These are phyloP conservation scores for Channa argus DNA, from an alignment of 2,113 vertebrate species.

Conservation along the genomic window DNA sequence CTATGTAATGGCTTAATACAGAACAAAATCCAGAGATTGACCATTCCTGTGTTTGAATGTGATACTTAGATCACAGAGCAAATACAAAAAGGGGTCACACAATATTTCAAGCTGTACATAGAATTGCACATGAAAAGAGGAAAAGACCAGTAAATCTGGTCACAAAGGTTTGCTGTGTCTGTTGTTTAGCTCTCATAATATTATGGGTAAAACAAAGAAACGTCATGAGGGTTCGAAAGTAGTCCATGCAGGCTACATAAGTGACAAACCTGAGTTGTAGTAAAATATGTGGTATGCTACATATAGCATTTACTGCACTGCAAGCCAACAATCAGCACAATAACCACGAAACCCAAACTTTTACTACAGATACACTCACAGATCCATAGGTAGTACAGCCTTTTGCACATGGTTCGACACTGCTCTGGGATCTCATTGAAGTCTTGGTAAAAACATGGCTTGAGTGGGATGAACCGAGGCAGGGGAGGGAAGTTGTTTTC, in stretches of 20 bases:
- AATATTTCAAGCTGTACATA: not conserved
- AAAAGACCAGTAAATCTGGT: constrained; percentile 33
- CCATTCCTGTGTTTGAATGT: too few relatives aligned
- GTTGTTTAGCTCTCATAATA: constrained; percentile 44
- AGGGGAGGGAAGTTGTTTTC: constrained; percentile 99
- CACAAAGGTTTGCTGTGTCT: constrained; percentile 6
- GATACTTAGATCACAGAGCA: not conserved
- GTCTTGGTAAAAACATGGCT: constrained; percentile 99
- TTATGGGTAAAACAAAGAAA: constrained; percentile 74
- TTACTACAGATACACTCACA: constrained; percentile 83
- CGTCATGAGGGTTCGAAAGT: constrained; percentile 1
- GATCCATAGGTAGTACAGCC: constrained; percentile 98
- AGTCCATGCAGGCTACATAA: not conserved
- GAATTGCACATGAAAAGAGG: not conserved
- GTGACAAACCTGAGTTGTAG: not conserved
- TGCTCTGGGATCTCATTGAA: constrained; percentile 96
- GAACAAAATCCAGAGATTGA: too few relatives aligned
- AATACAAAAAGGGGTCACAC: not conserved
- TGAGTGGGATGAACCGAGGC: constrained; percentile 95
- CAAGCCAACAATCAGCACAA: not conserved
- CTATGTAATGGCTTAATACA: not conserved
- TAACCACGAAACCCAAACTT: not conserved
- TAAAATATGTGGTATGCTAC: not conserved
- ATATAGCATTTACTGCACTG: not conserved
- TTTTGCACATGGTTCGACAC: constrained; percentile 91